Conservation (phyloP, 2,113 vertebrate genomes). For the Poicephalus gulielmi region DNA sequence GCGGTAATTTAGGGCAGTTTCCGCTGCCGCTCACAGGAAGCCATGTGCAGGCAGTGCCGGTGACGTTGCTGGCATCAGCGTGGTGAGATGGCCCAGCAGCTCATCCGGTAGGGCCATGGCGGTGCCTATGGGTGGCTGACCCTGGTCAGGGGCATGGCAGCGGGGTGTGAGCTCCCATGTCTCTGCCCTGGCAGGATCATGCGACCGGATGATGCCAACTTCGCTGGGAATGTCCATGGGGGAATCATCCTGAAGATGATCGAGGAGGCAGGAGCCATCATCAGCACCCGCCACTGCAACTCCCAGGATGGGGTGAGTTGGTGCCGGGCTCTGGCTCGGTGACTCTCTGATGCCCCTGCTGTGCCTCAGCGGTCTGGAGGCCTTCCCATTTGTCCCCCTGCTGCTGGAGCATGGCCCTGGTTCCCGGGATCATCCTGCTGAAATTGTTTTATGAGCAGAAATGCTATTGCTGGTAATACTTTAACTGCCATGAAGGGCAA, state of each 20-base stretch:
- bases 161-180: not conserved
- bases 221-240: constrained; percentile 91
- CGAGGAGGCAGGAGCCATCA: constrained; percentile 93
- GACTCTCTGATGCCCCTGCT: rapidly evolving
- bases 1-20: not conserved
- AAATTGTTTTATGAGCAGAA: not conserved
- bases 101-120: constrained; percentile 57
- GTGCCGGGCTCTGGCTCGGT: rapidly evolving
- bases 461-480: not conserved
- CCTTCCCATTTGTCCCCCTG: rapidly evolving
- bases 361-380: rapidly evolving
- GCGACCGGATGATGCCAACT: constrained; percentile 91
- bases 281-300: constrained; percentile 94
- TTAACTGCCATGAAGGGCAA: rapidly evolving
- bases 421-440: not conserved
- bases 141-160: not conserved
- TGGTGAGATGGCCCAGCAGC: constrained; percentile 31
- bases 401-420: not conserved
- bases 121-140: not conserved
- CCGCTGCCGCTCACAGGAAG: not conserved
- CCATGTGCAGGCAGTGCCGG: not conserved
- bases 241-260: constrained; percentile 97
- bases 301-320: constrained; percentile 77
- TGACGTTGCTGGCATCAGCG: not conserved
- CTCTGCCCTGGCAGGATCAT: constrained; percentile 81